phyloP scores from a whole-genome alignment of 2,797 vertebrate species.

The Todus mexicanus region DNA sequence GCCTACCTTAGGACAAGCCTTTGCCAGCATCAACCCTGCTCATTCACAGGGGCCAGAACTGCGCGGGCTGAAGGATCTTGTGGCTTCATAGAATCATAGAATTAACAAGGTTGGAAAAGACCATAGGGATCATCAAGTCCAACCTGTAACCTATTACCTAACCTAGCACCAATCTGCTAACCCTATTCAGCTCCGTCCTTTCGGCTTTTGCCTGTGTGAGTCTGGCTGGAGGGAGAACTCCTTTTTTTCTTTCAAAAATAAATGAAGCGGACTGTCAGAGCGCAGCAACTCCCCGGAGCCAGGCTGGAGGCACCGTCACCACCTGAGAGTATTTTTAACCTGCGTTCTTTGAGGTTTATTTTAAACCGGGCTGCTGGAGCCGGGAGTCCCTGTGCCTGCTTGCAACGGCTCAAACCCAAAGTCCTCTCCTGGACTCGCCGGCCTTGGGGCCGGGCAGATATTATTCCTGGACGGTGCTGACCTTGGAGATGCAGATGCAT shows the following conservation, averaged over 20 bases:
- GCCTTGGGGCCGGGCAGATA: background rate
- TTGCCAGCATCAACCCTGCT: background rate
- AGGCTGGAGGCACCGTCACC: background rate
- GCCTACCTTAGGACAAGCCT: background rate
- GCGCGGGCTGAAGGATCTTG: background rate
- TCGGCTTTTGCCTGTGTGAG: background rate
- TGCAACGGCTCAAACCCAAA: background rate
- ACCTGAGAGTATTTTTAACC: background rate
- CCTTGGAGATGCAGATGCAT: background rate
- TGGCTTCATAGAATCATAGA: too few species aligned
- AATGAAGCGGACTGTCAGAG: background rate
- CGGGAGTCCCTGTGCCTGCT: background rate
- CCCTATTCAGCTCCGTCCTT: background rate
- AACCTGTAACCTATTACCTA: too few species aligned
- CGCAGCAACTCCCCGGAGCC: background rate
- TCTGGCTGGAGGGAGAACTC: background rate
- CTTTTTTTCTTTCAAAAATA: background rate
- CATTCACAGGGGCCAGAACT: accelerated
- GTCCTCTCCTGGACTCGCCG: background rate
- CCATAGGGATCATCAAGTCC: too few species aligned
- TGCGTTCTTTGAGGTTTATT: background rate
- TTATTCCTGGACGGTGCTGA: background rate
- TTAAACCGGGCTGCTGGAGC: background rate
- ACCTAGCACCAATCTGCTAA: too few species aligned
- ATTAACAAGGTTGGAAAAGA: too few species aligned